Percentiles rank a stretch among this genome's conserved stretches.
These are phyloP conservation scores for Sinocyclocheilus grahami DNA, from an alignment of 2,113 vertebrate species.

Conservation along the genomic window DNA sequence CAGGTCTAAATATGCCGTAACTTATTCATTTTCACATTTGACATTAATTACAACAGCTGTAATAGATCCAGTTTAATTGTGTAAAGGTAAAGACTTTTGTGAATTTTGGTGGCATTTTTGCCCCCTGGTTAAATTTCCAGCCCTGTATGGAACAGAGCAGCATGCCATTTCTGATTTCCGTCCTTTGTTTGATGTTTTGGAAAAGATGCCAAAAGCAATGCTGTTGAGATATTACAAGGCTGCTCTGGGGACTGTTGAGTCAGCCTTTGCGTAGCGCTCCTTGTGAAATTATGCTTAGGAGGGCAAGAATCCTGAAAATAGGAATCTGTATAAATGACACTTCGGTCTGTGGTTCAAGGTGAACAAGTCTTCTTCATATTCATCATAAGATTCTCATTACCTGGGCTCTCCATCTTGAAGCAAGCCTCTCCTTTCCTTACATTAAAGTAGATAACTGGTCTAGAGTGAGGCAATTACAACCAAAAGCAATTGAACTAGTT, in stretches of 20 bases:
- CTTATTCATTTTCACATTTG: neutral
- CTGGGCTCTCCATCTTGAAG: neutral
- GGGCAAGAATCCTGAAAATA: slow-evolving; percentile 32
- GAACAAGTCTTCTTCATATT: slow-evolving; percentile 56
- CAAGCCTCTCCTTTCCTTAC: neutral
- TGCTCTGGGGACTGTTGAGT: slow-evolving; percentile 32
- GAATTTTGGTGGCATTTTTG: neutral
- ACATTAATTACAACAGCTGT: neutral
- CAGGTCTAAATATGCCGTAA: neutral
- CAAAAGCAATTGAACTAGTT: slow-evolving; percentile 64
- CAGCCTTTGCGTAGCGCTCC: slow-evolving; percentile 25
- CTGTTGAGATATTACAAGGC: slow-evolving; percentile 52
- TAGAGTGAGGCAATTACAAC: slow-evolving; percentile 66
- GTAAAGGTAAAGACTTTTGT: neutral
- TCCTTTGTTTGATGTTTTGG: slow-evolving; percentile 37
- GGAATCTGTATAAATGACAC: neutral
- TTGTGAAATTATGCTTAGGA: slow-evolving; percentile 17
- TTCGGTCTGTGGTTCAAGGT: slow-evolving; percentile 61
- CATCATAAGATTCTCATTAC: slow-evolving; percentile 57
- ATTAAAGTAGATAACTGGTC: slow-evolving; percentile 42
- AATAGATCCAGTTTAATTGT: neutral
- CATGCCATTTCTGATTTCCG: slow-evolving; percentile 48
- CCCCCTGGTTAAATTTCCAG: neutral
- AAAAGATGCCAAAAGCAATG: slow-evolving; percentile 59
- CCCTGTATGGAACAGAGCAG: neutral